Percentiles rank a stretch among this genome's conserved stretches.
Evolutionary conservation across 1,140 invertebrate genomes (phyloP).

Genomic region (Megalopta genalis): DNA sequence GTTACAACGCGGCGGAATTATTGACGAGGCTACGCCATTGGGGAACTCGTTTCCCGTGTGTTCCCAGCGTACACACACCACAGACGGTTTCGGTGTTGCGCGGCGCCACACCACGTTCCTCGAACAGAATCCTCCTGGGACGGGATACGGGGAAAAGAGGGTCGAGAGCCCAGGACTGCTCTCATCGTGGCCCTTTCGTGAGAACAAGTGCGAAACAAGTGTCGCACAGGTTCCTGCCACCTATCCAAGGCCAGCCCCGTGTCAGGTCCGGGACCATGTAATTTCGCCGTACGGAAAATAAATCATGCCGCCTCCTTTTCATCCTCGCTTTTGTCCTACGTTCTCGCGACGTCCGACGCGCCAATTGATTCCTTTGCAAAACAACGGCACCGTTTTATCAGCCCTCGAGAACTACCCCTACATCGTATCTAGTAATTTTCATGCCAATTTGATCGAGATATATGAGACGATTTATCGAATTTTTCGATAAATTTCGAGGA

Average conservation of each 20-base stretch:
- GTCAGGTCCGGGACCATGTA: slow-evolving; percentile 44
- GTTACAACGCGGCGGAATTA: slow-evolving; percentile 20
- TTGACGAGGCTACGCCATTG: slow-evolving; percentile 52
- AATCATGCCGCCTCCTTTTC: slow-evolving; percentile 50
- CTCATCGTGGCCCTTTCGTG: slow-evolving; percentile 70
- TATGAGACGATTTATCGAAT: no score
- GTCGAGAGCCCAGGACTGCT: slow-evolving; percentile 54
- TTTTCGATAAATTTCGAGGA: no score
- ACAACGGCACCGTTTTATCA: no score
- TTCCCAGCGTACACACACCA: slow-evolving; percentile 33
- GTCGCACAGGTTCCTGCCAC: slow-evolving; percentile 69
- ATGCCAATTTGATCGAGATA: no score
- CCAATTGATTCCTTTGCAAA: background rate
- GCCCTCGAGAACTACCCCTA: no score
- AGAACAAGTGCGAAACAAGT: slow-evolving; percentile 78
- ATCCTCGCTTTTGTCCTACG: background rate
- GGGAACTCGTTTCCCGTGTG: slow-evolving; percentile 21
- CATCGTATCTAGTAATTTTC: no score
- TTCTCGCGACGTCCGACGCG: background rate
- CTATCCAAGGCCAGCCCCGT: slow-evolving; percentile 26
- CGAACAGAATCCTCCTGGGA: slow-evolving; percentile 67
- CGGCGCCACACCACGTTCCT: slow-evolving; percentile 60
- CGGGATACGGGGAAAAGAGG: slow-evolving; percentile 65
- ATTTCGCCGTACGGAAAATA: slow-evolving; percentile 49
- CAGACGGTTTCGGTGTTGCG: slow-evolving; percentile 55